Percentiles rank a stretch among this genome's conserved stretches.
phyloP scores from a whole-genome alignment of 1,140 invertebrate species.

The Pseudomyrmex dendroicus region DNA sequence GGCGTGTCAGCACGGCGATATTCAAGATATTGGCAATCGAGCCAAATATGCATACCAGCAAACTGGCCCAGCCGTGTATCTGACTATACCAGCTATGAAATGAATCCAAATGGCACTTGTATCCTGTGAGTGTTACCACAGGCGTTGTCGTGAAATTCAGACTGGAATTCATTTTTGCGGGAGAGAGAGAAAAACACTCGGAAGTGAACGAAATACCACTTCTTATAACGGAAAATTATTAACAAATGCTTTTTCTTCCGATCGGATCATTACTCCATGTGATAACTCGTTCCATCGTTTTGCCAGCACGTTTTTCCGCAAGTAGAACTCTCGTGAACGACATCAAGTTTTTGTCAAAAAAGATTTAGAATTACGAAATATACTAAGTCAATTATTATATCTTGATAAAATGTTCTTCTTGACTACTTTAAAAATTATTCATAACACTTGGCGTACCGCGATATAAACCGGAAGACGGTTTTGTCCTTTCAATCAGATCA shows the following conservation, averaged over 20 bases:
- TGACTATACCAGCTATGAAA: slow-evolving; percentile 84
- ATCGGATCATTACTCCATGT: neutral
- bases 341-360: no score
- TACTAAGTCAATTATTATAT: neutral
- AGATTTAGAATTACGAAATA: no score
- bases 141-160: slow-evolving; percentile 59
- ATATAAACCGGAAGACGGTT: neutral
- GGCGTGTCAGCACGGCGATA: slow-evolving; percentile 96
- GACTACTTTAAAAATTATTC: neutral
- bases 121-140: slow-evolving; percentile 52
- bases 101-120: slow-evolving; percentile 83
- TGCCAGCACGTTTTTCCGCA: neutral
- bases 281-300: neutral
- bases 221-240: neutral
- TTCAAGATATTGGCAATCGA: slow-evolving; percentile 97
- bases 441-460: neutral
- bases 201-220: no score
- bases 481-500: neutral
- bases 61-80: slow-evolving; percentile 90
- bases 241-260: neutral
- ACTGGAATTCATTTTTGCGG: slow-evolving; percentile 15
- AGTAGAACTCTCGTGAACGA: no score
- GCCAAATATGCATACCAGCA: slow-evolving; percentile 95
- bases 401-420: neutral
- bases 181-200: no score